Base-by-base conservation (phyloP, 2,797 vertebrate species). In the Lepilemur ruficaudatus region DNA sequence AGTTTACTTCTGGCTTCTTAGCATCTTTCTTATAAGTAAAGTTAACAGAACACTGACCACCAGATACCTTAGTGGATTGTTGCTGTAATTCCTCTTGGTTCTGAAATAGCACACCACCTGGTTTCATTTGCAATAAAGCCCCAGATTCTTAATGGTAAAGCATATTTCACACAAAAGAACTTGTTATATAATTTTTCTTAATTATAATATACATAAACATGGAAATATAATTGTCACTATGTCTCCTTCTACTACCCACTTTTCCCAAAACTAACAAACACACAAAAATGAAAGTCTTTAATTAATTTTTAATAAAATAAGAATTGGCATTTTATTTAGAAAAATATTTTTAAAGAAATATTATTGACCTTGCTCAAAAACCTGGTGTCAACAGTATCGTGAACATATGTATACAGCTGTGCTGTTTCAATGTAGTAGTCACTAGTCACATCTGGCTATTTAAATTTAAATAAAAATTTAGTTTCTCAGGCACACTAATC, bases 301-400 rank as follows among this genome's bases (percentile, higher is more conserved):
- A 70, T 84, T 25, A 41, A 82, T 75, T 76, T 95, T 96, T 72
- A 89, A 70, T 84, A 22, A 41, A 82, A 76, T 72, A 92, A 80
- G 10, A 78, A 86, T 94, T 55, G 3, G 2, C 7, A 61, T 84
- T 55, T 83, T 55, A 70, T 59, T 41, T 67, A 46, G 28, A 93
- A 80, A 90, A 65, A 52, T 43, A 48, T 20, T 46, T 79, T 57
- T 65, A 52, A 95, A 41, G 46, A 23, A 52, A 10, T 48, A n/a
- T 75, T 35, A 75, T 4, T 48, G 5, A 86, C 73, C 20, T 65
- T 94, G 12, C 52, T 85, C 59, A 84, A 87, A 59, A 87, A 76
- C 9, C 30, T 55, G 59, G 65, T 65, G 14, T 52, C 5, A 80
- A 52, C 14, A 67, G 1, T 48, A 70, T 38, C 17, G 25, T 41